Conservation (phyloP, 1,140 invertebrate genomes). For the Stratiolaelaps scimitus region DNA sequence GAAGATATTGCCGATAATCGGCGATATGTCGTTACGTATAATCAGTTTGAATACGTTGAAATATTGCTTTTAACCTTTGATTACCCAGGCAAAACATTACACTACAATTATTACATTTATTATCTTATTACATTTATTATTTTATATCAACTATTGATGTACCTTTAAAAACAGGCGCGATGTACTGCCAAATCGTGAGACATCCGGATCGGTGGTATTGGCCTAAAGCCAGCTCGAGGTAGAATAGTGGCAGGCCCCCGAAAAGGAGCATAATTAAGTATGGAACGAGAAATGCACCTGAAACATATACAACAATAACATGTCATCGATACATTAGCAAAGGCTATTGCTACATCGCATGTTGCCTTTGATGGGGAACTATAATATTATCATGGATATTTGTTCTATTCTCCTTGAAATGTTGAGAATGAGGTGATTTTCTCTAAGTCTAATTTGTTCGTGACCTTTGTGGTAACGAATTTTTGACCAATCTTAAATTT, state of each 20-base stretch:
- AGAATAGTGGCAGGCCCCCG: slow-evolving; percentile 81
- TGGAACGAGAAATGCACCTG: slow-evolving; percentile 84
- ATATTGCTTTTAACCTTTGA: not conserved
- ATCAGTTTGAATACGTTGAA: not conserved
- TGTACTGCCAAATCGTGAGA: slow-evolving; percentile 80
- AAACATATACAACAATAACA: slow-evolving; percentile 34
- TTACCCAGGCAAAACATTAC: not conserved
- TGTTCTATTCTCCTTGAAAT: too few relatives aligned
- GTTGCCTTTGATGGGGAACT: not conserved
- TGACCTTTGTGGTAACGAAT: too few relatives aligned
- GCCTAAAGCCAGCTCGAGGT: slow-evolving; percentile 82
- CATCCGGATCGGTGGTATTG: slow-evolving; percentile 84
- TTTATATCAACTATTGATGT: slow-evolving; percentile 36
- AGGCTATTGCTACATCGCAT: not conserved
- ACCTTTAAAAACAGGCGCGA: slow-evolving; percentile 95
- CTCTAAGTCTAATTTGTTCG: too few relatives aligned
- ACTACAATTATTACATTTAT: not conserved
- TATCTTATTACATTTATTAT: not conserved
- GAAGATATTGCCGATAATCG: not conserved
- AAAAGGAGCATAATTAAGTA: slow-evolving; percentile 81
- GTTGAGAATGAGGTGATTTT: too few relatives aligned
- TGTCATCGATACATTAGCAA: not conserved
- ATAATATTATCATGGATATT: too few relatives aligned
- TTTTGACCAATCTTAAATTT: too few relatives aligned
- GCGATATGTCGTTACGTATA: not conserved